phyloP scores from a whole-genome alignment of 2,113 vertebrate genomes.

The Phyllostomus hastatus region DNA sequence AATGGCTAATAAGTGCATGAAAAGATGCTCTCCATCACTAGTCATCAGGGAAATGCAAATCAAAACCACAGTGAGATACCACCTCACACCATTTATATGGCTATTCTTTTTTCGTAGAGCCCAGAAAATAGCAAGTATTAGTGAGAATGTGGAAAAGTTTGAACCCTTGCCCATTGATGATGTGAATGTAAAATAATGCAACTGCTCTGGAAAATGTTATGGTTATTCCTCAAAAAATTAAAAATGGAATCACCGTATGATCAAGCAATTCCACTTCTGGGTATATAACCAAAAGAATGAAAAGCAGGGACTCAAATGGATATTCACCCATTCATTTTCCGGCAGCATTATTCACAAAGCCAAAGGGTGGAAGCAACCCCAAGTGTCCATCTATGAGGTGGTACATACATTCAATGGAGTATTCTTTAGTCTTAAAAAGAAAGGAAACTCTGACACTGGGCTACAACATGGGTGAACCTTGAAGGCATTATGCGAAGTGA shows the following conservation, averaged over 20 bases:
- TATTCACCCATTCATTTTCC: not conserved
- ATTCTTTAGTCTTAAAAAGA: not conserved
- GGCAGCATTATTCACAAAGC: not conserved
- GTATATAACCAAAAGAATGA: not conserved
- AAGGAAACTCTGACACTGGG: not conserved
- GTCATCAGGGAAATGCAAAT: not conserved
- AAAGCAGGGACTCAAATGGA: not conserved
- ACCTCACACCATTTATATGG: not conserved
- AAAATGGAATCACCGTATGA: not conserved
- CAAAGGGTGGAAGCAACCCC: not conserved
- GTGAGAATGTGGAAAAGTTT: not conserved
- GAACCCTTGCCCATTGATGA: not conserved
- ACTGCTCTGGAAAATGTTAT: not conserved
- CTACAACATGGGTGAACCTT: not conserved
- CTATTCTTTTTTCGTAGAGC: not conserved
- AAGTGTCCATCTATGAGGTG: not conserved
- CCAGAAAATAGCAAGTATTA: not conserved
- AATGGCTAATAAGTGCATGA: not conserved
- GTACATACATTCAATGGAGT: not conserved
- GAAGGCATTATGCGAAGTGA: not conserved
- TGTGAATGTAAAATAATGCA: not conserved
- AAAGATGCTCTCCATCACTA: not conserved
- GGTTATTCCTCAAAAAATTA: not conserved
- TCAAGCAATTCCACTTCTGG: not conserved
- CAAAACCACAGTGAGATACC: not conserved